Base-by-base conservation (phyloP, 2,888 invertebrate genomes). In the Xanthia icteritia region DNA sequence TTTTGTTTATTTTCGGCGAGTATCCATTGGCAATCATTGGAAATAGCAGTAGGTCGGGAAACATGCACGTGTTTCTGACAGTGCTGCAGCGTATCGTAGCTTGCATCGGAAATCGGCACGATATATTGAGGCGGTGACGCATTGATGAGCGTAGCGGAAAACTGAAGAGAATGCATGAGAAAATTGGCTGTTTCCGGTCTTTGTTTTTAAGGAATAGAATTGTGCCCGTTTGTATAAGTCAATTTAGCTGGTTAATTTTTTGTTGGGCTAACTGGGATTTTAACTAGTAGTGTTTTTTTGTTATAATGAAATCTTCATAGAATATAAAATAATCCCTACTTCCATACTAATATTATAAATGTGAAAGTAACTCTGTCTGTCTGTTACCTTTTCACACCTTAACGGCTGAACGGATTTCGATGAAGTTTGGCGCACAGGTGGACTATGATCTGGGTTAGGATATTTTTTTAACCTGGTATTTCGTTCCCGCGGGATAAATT, bases 31-130 rank as follows among this genome's bases (percentile, higher is more conserved):
- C 31, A 31, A 31, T 31, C 31, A 31, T 31, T 31, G 31, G 31
- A 31, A 82, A 79, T 76, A 84, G 70, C 84, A 39, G 20, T 69
- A 54, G 36, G 73, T 73, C 61, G 73, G 70, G 58, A 73, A 79
- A 65, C 81, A 67, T 76, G 87, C 72, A 78, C 71, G 81, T 75
- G 54, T 20, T 70, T 75, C 71, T 73, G 77, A 73, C 78, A 74
- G 63, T 64, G 54, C 77, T 88, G 85, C 85, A 84, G 45, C 75
- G 61, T 84, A 80, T 83, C 81, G 83, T 75, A 72, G 73, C 81
- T 85, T 89, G 86, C 86, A 86, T 88, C 78, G 65, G 66, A 79
- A 86, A 87, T 86, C 81, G 36, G 48, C 90, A 89, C 88, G 89
- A 65, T 80, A 90, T 83, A 70, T 82, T 76, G 79, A 72, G 77